A percentile compares a stretch with the other conserved stretches of the same genome.
Conservation (phyloP, 2,888 invertebrate species). For the Linnaemya tessellans region DNA sequence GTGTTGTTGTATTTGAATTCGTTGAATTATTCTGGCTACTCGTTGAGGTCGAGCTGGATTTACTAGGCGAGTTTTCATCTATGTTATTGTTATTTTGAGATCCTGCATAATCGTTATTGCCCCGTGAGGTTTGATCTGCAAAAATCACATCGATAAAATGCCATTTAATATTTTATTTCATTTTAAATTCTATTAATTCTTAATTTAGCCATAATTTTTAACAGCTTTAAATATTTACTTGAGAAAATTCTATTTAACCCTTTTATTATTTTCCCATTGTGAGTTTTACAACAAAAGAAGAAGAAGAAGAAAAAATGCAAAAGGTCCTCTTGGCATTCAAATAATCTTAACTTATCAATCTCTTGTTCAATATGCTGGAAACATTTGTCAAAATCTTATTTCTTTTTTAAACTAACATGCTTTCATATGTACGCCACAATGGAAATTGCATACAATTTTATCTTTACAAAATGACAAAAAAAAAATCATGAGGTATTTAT, state of each 20-base stretch:
- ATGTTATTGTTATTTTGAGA: conserved; percentile 75
- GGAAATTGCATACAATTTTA: conserved; percentile 34
- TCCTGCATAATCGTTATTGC: conserved; percentile 78
- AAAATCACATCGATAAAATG: not conserved
- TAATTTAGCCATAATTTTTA: conserved; percentile 38
- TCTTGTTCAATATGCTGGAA: conserved; percentile 51
- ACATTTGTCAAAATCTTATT: conserved; percentile 47
- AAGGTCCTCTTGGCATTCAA: conserved; percentile 63
- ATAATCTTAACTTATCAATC: conserved; percentile 72
- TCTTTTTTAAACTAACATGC: not conserved
- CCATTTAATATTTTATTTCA: not conserved
- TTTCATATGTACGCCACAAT: conserved; percentile 39
- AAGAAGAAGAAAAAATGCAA: not conserved
- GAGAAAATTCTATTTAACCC: conserved; percentile 60
- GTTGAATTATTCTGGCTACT: conserved; percentile 68
- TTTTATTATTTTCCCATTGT: conserved; percentile 17
- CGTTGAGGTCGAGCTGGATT: conserved; percentile 73
- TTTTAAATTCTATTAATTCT: conserved; percentile 29
- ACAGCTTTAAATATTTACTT: conserved; percentile 31
- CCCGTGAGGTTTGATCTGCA: conserved; percentile 79
- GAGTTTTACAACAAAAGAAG: not conserved
- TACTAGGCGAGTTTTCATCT: conserved; percentile 80
- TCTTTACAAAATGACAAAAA: conserved; percentile 18
- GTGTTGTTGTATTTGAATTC: conserved; percentile 48
- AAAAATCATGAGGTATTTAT: conserved; percentile 67